phyloP scores from a whole-genome alignment of 1,140 invertebrate species.

The Drosophila bocki region DNA sequence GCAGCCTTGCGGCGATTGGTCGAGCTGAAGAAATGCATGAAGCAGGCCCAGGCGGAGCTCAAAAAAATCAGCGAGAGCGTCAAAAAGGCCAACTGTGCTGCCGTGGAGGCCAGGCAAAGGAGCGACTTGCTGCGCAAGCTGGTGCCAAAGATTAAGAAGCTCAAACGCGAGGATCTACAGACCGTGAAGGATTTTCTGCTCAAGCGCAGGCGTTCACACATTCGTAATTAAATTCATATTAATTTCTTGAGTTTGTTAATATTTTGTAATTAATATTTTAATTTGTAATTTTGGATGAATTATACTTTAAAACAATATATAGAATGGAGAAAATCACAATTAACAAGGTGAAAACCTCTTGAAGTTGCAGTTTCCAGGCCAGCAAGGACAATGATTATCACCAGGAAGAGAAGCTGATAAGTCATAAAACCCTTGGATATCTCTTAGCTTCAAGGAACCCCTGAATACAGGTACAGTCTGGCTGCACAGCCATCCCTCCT shows the following conservation, averaged over 20 bases:
- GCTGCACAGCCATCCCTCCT: not conserved
- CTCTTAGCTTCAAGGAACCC: not conserved
- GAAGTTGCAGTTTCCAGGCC: not conserved
- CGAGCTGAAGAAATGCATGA: not conserved
- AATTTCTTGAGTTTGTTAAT: not conserved
- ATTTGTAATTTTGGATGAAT: not conserved
- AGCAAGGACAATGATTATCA: not conserved
- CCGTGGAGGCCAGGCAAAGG: conserved; percentile 34
- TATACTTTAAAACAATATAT: too few relatives aligned
- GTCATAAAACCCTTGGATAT: not conserved
- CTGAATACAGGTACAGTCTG: not conserved
- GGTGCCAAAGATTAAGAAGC: conserved; percentile 21
- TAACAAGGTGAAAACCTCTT: not conserved
- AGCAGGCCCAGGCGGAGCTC: not conserved
- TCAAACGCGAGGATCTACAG: conserved; percentile 15
- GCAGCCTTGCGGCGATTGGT: conserved; percentile 1
- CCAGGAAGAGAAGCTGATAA: not conserved
- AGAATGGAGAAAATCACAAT: too few relatives aligned
- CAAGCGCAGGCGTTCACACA: not conserved
- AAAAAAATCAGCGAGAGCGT: not conserved
- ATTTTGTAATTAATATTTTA: not conserved
- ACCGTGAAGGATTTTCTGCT: not conserved
- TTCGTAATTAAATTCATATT: not conserved
- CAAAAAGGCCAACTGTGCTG: conserved; percentile 33
- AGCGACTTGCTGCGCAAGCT: conserved; percentile 2